Evolutionary conservation across 2,113 vertebrate genomes (phyloP).

Genomic region (Anhinga anhinga): DNA sequence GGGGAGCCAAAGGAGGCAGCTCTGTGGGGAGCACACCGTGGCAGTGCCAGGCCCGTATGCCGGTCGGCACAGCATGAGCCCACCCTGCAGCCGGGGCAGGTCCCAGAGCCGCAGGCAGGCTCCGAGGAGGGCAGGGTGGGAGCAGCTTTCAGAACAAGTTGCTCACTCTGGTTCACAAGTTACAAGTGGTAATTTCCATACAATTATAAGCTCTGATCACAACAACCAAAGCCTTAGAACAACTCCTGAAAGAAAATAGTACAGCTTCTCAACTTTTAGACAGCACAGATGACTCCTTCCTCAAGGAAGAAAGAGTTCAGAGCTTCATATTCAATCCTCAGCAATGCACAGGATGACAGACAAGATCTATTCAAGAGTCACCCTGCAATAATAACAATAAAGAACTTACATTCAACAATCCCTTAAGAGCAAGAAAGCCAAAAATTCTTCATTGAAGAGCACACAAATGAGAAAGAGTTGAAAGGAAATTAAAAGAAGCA

Average conservation of each 20-base stretch:
- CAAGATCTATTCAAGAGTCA: not conserved
- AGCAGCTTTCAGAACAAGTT: not conserved
- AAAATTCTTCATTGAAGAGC: not conserved
- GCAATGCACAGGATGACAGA: not conserved
- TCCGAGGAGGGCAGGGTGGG: too few relatives aligned
- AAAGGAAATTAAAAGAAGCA: constrained; percentile 34
- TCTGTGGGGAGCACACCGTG: accelerated
- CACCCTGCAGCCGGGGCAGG: not conserved
- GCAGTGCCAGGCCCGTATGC: accelerated
- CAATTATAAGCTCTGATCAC: not conserved
- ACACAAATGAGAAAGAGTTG: not conserved
- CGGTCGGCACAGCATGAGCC: not conserved
- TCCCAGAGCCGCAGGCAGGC: not conserved
- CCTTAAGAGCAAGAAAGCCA: not conserved
- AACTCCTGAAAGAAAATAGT: not conserved
- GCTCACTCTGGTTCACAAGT: not conserved
- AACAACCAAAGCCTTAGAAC: not conserved
- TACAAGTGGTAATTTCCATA: not conserved
- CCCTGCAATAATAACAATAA: not conserved
- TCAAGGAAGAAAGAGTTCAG: not conserved
- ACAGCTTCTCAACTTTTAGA: not conserved
- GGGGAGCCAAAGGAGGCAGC: accelerated
- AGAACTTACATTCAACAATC: not conserved
- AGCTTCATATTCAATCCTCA: not conserved
- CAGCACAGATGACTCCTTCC: not conserved